Percentiles rank a stretch among this genome's conserved stretches.
Conservation (phyloP, 2,113 vertebrate species). For the Strix uralensis region DNA sequence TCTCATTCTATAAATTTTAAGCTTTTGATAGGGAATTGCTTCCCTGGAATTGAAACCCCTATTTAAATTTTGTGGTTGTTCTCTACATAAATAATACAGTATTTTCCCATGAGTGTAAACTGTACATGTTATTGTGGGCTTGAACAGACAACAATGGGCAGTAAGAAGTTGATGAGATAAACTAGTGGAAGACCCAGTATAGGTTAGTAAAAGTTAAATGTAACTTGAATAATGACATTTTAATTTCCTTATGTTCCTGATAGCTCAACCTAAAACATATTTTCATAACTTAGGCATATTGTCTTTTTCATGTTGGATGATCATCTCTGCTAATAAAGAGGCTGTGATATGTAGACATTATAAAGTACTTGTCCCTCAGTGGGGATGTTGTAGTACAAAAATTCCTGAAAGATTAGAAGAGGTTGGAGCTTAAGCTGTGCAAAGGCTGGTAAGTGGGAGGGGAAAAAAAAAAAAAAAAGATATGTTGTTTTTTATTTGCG, state of each 20-base stretch:
- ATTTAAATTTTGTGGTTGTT: background rate
- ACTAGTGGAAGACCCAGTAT: background rate
- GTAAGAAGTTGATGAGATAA: background rate
- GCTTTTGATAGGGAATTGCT: background rate
- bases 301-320: background rate
- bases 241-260: background rate
- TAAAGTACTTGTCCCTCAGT: background rate
- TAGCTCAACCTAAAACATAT: background rate
- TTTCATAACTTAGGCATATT: background rate
- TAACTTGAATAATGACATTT: background rate
- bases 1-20: background rate
- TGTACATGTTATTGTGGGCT: background rate
- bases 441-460: background rate
- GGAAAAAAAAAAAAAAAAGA: too few species aligned
- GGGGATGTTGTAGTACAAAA: too few species aligned
- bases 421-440: background rate
- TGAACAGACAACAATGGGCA: background rate
- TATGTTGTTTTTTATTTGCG: background rate
- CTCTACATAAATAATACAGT: background rate
- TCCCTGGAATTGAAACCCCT: background rate
- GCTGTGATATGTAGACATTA: background rate
- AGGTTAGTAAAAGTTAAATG: background rate
- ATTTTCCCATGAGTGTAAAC: background rate
- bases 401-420: background rate
- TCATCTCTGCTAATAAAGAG: background rate